Conservation (phyloP, 2,113 vertebrate species). For the Axis porcinus region DNA sequence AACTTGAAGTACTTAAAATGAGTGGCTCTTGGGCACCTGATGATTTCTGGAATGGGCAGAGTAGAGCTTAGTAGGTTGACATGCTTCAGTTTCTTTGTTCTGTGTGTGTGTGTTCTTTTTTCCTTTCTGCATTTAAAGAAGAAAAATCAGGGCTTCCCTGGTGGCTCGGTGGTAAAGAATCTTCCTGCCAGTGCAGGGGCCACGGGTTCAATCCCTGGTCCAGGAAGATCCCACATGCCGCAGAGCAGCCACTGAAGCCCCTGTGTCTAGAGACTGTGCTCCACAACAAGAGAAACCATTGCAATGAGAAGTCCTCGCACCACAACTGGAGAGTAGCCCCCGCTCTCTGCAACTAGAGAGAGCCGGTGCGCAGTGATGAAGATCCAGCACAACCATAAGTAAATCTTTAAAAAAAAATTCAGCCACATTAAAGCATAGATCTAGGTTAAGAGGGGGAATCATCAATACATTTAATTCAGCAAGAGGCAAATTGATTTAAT, state of each 20-base stretch:
- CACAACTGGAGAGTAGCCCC: neutral
- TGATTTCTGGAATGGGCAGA: neutral
- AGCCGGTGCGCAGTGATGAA: accelerated
- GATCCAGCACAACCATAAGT: neutral
- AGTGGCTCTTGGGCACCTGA: neutral
- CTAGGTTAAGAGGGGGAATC: neutral
- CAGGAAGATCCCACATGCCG: neutral
- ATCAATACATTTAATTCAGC: neutral
- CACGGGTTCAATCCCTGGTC: neutral
- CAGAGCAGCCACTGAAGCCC: neutral
- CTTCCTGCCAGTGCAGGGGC: neutral
- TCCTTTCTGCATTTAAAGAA: neutral
- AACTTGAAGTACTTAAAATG: neutral
- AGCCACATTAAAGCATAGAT: neutral
- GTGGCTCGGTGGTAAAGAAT: neutral
- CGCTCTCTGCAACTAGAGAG: neutral
- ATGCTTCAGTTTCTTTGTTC: neutral
- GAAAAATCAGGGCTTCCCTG: neutral
- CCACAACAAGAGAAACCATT: neutral
- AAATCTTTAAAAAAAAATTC: neutral
- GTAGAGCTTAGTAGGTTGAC: neutral
- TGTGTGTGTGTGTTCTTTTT: neutral
- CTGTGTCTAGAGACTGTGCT: neutral
- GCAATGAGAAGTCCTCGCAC: neutral
- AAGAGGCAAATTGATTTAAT: neutral